phyloP scores from a whole-genome alignment of 1,140 invertebrate species.

The Drosophila melanogaster region DNA sequence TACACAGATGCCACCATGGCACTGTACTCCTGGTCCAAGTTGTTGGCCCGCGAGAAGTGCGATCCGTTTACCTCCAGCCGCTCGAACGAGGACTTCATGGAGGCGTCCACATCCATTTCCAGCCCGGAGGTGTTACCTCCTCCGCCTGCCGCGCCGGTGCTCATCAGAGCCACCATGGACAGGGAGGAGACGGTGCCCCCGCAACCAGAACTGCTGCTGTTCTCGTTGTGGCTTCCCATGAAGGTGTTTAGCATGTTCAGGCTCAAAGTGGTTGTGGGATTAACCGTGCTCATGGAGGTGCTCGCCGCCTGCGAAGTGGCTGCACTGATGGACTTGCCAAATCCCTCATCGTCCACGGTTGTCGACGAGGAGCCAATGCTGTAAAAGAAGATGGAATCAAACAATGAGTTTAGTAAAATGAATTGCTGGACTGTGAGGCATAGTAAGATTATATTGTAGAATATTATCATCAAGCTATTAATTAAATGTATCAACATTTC shows the following conservation, averaged over 20 bases:
- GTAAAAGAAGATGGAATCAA: neutral
- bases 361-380: constrained; percentile 28
- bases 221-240: constrained; percentile 51
- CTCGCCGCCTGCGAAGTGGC: constrained; percentile 37
- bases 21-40: constrained; percentile 76
- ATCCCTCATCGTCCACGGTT: constrained; percentile 44
- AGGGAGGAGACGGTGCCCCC: constrained; percentile 61
- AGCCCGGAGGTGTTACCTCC: neutral
- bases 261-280: constrained; percentile 38
- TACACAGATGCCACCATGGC: constrained; percentile 79
- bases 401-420: neutral
- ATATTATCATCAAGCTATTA: no score
- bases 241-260: constrained; percentile 54
- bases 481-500: no score
- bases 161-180: constrained; percentile 48
- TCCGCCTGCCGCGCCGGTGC: constrained; percentile 17
- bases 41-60: constrained; percentile 51
- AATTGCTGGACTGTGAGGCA: neutral
- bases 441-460: no score
- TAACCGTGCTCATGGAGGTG: constrained; percentile 11
- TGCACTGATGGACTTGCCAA: constrained; percentile 34
- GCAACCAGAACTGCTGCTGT: constrained; percentile 71
- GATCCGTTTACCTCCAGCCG: constrained; percentile 46
- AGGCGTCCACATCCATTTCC: constrained; percentile 52
- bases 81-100: constrained; percentile 75